Base-by-base conservation (phyloP, 1,140 invertebrate genomes). In the Scaptomyza pallida region DNA sequence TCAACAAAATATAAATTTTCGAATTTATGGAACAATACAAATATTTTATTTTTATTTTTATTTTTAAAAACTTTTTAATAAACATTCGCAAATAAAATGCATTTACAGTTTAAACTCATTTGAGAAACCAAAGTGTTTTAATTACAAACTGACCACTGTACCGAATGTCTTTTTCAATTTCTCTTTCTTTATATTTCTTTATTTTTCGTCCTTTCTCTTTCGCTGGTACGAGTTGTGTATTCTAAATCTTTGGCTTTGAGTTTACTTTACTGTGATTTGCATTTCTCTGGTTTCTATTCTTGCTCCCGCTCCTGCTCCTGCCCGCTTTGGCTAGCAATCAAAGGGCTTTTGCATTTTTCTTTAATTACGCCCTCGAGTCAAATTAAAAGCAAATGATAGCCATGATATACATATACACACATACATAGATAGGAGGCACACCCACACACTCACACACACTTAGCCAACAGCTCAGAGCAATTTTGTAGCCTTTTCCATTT, bases 351-450 rank as follows among this genome's bases (percentile, higher is more conserved):
- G 74, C 73, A 86, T 86, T 86, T 88, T 86, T 86, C 82, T 86
- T 86, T 86, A 86, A 86, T 86, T 86, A 86, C 82, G 77, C 81
- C 81, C 81, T 75, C 55, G 65, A 86, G 81, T 75, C 82, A 81
- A 86, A 86, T 86, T 88, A 86, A 86, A 86, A 86, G 77, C 81
- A 81, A 81, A 81, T 88, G 81, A 85, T 81, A 85, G 81, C 48
- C 59, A 51, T 71, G 43, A 55, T 59, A 61, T 41, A 56, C 61
- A 50, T 16, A 68, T 45, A 59, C 40, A 51, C 52, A 15, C 55
- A 63, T 55, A 43, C 47, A 45, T 23, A 63, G 45, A 50, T n/a
- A 47, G 21, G 21, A 15, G 48, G 52, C 43, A 50, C 4, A 13
- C 19, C n/a, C 13, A 30, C 8, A 30, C 21, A 59, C 37, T 52